Evolutionary conservation across 2,797 vertebrate genomes (phyloP).

Genomic region (Catamblyrhynchus diadema): DNA sequence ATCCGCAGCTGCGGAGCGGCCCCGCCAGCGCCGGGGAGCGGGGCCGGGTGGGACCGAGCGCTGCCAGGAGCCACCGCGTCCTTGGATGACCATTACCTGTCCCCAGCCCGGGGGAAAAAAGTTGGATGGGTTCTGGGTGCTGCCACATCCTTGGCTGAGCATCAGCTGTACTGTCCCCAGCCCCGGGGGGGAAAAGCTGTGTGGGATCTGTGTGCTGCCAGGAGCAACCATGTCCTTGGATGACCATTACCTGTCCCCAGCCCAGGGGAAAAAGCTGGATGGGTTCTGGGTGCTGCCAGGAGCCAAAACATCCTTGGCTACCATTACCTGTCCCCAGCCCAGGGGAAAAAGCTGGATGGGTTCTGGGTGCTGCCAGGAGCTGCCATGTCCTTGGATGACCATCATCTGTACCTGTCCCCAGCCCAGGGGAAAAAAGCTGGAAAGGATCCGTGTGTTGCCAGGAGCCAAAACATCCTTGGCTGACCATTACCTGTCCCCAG

Average conservation of each 20-base stretch:
- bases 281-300: background rate
- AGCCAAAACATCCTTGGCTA: too few relatives aligned
- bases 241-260: background rate
- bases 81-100: background rate
- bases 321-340: background rate
- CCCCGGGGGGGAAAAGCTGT: too few relatives aligned
- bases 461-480: background rate
- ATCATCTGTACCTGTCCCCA: background rate
- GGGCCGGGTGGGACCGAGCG: background rate
- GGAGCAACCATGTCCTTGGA: too few relatives aligned
- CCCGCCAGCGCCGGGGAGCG: background rate
- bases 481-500: background rate
- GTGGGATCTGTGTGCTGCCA: too few relatives aligned
- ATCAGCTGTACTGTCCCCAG: background rate
- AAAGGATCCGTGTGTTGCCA: accelerated
- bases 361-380: accelerated
- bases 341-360: background rate
- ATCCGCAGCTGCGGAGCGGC: background rate
- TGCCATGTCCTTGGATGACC: accelerated
- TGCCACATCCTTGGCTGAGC: background rate
- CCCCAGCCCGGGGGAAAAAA: background rate
- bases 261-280: too few relatives aligned
- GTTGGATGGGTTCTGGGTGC: too few relatives aligned
- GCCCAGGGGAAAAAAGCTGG: background rate
- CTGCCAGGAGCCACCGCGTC: accelerated